Percentiles rank a stretch among this genome's conserved stretches.
phyloP scores from a whole-genome alignment of 2,888 invertebrate genomes.

The Platerodrilus igneus region DNA sequence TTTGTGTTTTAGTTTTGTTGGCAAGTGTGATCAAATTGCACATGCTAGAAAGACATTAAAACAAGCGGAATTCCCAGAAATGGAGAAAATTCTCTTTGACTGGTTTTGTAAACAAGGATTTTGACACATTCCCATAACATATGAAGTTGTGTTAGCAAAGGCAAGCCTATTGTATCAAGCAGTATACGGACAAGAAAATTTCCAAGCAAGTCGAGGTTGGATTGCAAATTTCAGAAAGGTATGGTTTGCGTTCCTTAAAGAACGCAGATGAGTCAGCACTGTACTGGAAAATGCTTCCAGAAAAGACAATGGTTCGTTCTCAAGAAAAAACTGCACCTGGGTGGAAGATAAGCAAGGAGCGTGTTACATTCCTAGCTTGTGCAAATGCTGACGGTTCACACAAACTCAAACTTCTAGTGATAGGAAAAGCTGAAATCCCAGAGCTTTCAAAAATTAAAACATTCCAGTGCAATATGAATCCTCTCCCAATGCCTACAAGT shows the following conservation, averaged over 20 bases:
- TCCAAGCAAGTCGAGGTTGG: constrained; percentile 15
- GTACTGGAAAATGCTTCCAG: constrained; percentile 13
- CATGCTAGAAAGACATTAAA: constrained; percentile 13
- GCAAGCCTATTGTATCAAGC: constrained; percentile 11
- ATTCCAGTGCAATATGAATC: too few relatives aligned
- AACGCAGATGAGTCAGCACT: constrained; percentile 14
- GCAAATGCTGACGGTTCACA: too few relatives aligned
- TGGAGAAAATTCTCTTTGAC: constrained; percentile 11
- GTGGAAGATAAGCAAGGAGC: too few relatives aligned
- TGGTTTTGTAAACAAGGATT: constrained; percentile 15
- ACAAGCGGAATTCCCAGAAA: constrained; percentile 16
- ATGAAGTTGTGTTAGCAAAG: constrained; percentile 9
- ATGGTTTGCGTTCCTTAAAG: constrained; percentile 14
- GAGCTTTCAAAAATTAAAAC: too few relatives aligned
- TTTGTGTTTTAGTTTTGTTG: too few relatives aligned
- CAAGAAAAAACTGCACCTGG: constrained; percentile 12
- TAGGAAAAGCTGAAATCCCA: too few relatives aligned
- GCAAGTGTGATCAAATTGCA: too few relatives aligned
- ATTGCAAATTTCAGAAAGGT: constrained; percentile 16
- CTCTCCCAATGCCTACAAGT: too few relatives aligned
- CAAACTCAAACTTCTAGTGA: too few relatives aligned
- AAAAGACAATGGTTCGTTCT: constrained; percentile 10
- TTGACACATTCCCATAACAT: constrained; percentile 8
- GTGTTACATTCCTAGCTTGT: too few relatives aligned
- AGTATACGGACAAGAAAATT: constrained; percentile 12